Conservation (phyloP, 2,113 vertebrate genomes). For the Nothocercus julius region DNA sequence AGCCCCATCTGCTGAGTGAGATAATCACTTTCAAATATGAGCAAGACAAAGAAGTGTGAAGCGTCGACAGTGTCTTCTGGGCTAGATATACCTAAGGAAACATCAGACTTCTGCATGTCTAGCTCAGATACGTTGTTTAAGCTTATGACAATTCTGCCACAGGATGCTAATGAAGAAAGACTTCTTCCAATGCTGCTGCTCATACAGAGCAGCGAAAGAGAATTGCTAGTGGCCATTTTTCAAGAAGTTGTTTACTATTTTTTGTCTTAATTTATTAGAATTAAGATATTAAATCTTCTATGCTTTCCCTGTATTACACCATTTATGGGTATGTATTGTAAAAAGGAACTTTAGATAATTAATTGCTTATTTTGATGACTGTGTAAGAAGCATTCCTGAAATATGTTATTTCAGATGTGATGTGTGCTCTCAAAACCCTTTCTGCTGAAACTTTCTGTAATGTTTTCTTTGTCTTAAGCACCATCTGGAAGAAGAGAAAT, state of each 20-base stretch:
- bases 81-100: neutral
- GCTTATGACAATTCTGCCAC: neutral
- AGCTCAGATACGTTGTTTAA: neutral
- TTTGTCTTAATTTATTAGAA: neutral
- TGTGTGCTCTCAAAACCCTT: neutral
- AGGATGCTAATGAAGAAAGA: fast-evolving
- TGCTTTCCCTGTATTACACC: neutral
- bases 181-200: neutral
- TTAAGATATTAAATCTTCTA: neutral
- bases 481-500: neutral
- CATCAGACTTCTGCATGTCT: fast-evolving
- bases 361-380: neutral
- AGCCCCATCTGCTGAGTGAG: neutral
- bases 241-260: neutral
- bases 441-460: neutral
- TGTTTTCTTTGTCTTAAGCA: neutral
- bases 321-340: fast-evolving
- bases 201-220: neutral
- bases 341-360: neutral
- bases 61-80: neutral
- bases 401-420: no score
- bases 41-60: neutral
- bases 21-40: neutral
- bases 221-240: neutral
- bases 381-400: neutral